Evolutionary conservation across 64 coral and sea anemone genomes (phyloP), one percentile per base, ranked within the genome.

Genomic region (Porites lutea): DNA sequence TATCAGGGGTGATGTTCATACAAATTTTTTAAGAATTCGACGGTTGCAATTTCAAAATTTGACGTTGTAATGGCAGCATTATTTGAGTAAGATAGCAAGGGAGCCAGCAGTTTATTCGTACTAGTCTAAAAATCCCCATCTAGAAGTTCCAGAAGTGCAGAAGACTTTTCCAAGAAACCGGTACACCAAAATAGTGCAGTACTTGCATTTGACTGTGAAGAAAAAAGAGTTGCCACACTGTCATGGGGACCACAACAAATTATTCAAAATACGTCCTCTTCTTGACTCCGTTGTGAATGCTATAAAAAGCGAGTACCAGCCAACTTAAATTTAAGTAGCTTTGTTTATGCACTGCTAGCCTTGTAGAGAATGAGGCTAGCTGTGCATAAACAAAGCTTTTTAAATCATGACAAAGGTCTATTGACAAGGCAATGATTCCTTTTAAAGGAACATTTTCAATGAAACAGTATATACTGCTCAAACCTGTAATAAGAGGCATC

Each of bases 1-100:
- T 75, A 46, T 75, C 70, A 75, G 70, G 86, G 68, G 72, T 77
- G n/a, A 72, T n/a, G 71, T 77, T 89, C 72, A 70, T 79, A 89
- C 88, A 89, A 89, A 89, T 15, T 79, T 79, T 65, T 89, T 13
- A 68, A 8, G 49, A 79, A 48, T 69, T 79, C 18, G 0, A 23
- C 20, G 60, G 11, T 44, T 7, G 27, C 23, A 78, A 79, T 64
- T 12, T 53, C 14, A 48, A 23, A 8, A 60, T 2, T 16, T 65
- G 3, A 14, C 69, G 27, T 79, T 0, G 20, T 8, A 61, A 89
- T 79, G 88, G 61, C 88, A 9, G 88, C 57, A 5, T 16, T 79
- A 13, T 78, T 89, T 13, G 6, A 89, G 3, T 69, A 60, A 2
- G 88, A 79, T 78, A 67, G 55, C 49, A 23, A 74, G 12, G 49